These are phyloP conservation scores for Sus cebifrons DNA, from an alignment of 2,797 vertebrate genomes.

Conservation along the genomic window DNA sequence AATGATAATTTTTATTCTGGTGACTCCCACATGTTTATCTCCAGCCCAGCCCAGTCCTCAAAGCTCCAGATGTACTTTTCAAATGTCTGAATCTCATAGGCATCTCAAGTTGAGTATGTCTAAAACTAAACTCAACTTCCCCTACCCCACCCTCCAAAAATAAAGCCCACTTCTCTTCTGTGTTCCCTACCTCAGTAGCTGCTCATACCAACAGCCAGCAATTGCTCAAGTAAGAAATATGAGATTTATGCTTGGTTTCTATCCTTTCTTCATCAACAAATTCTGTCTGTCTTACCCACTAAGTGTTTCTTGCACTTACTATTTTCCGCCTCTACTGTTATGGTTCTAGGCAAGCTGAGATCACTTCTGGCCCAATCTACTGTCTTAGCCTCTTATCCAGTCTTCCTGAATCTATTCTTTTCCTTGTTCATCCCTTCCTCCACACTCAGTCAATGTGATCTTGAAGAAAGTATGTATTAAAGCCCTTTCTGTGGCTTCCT, in stretches of 20 bases:
- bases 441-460: not conserved
- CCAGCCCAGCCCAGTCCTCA: not conserved
- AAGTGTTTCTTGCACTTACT: not conserved
- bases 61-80: not conserved
- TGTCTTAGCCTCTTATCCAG: not conserved
- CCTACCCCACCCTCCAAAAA: not conserved
- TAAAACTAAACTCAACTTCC: not conserved
- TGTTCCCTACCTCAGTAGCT: not conserved
- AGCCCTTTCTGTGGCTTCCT: not conserved
- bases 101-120: not conserved
- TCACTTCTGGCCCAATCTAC: not conserved
- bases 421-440: not conserved
- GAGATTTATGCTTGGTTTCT: not conserved
- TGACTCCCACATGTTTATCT: not conserved
- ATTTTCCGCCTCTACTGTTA: not conserved
- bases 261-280: not conserved
- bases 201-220: not conserved
- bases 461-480: not conserved
- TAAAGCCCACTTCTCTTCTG: not conserved
- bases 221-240: conserved; percentile 36
- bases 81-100: not conserved
- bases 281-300: not conserved
- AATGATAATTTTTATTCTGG: not conserved
- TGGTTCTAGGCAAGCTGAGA: not conserved
- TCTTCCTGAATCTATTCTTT: not conserved